Percentiles rank a stretch among this genome's conserved stretches.
Conservation (phyloP, 2,113 vertebrate species). For the Acrocephalus arundinaceus region DNA sequence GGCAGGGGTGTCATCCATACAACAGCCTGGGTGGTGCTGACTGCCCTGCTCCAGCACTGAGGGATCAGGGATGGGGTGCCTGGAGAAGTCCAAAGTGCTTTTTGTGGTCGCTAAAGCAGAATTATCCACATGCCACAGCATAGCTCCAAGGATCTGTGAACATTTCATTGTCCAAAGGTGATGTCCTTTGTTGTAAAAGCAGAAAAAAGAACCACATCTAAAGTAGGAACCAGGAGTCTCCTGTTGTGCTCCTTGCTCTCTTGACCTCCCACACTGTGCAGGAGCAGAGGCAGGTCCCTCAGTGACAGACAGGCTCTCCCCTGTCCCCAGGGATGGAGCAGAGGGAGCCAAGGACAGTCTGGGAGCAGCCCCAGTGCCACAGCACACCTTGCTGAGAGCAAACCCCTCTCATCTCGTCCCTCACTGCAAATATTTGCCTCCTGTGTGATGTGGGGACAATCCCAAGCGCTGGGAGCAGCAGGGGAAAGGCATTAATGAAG, state of each 20-base stretch:
- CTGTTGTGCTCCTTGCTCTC: neutral
- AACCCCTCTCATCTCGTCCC: neutral
- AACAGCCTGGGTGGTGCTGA: neutral
- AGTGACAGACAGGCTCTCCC: neutral
- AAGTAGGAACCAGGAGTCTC: neutral
- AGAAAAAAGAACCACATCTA: neutral
- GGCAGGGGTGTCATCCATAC: neutral
- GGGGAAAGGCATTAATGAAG: neutral
- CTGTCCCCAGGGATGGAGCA: neutral
- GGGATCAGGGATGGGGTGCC: accelerated
- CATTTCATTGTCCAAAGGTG: neutral
- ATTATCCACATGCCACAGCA: accelerated
- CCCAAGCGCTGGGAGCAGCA: neutral
- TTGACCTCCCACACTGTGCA: neutral
- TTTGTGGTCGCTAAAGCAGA: neutral
- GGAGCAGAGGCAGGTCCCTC: accelerated
- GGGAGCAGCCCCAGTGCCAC: neutral
- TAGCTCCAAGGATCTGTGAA: neutral
- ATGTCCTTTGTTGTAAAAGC: neutral
- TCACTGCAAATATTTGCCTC: neutral
- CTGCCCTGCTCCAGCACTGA: neutral
- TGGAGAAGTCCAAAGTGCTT: neutral
- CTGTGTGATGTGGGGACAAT: accelerated
- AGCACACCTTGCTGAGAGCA: neutral
- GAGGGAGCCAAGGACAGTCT: neutral